Percentiles rank a stretch among this genome's conserved stretches.
phyloP scores from a whole-genome alignment of 2,797 vertebrate species.

The Periophthalmus magnuspinnatus region DNA sequence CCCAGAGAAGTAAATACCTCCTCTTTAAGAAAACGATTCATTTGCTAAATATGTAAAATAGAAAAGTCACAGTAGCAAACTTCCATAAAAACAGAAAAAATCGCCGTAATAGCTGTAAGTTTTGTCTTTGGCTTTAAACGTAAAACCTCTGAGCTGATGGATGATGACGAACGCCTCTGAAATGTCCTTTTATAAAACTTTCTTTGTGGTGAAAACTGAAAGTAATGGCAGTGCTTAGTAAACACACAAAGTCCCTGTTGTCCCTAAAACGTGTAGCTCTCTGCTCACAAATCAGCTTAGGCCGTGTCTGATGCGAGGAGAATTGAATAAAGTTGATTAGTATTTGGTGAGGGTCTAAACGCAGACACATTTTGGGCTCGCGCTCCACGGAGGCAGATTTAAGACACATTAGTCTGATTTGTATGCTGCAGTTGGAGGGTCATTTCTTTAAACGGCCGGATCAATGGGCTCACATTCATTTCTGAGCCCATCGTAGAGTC shows the following conservation, averaged over 20 bases:
- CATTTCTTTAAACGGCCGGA: conserved; percentile 37
- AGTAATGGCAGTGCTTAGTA: conserved; percentile 3
- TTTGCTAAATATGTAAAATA: no score
- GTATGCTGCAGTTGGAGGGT: conserved; percentile 30
- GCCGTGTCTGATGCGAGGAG: background rate
- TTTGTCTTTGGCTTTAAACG: no score
- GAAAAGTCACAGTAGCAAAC: no score
- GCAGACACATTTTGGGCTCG: conserved; percentile 4
- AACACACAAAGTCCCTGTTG: background rate
- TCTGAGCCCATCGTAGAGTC: conserved; percentile 27
- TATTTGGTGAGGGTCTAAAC: conserved; percentile 4
- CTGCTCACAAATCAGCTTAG: conserved; percentile 1
- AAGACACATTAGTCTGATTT: conserved; percentile 23
- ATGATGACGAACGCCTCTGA: background rate
- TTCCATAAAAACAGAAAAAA: no score
- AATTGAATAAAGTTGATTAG: background rate
- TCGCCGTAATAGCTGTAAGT: no score
- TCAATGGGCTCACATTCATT: conserved; percentile 45
- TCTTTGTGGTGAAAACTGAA: conserved; percentile 9
- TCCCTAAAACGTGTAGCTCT: conserved; percentile 3
- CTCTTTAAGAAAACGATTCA: no score
- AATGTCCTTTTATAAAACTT: no score
- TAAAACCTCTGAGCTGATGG: background rate
- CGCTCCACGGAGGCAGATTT: conserved; percentile 14
- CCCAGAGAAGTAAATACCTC: no score